Evolutionary conservation across 2,888 invertebrate genomes (phyloP), one percentile per base, ranked within the genome.

Genomic region (Caradrina clavipalpis): DNA sequence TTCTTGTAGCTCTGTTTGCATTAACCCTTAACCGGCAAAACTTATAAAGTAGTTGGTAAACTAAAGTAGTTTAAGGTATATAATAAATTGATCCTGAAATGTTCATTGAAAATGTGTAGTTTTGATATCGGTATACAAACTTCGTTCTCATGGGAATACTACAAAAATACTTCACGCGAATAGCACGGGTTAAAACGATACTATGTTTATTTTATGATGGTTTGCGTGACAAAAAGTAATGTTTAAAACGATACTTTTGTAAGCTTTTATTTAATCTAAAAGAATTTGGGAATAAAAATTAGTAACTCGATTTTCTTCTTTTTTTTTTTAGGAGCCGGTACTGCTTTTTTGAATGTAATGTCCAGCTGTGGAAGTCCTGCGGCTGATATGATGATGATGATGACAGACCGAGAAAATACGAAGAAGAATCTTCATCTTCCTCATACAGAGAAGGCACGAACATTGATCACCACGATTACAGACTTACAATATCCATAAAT

Each of bases 21-120:
- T 13, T 39, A n/a, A 19, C 2, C 26, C 42, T 45, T 6, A 59
- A 49, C n/a, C 11, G 31, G 45, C 4, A 31, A 21, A 69, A 42
- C 15, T 17, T 15, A 56, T 8, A 50, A 55, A 68, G 19, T 50
- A 11, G 13, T 55, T 50, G n/a, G 0, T 31, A 69, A 69, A 58
- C 42, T 15, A 42, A 51, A 67, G 5, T 17, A n/a, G 11, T 69
- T 31, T 17, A 42, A 42, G 42, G 26, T 21, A 8, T 42, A 15
- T 42, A 21, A 4, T 49, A 68, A 31, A 67, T 68, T 21, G 39
- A 42, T 56, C 2, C 39, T 42, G 26, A 67, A 67, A 67, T 68
- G 50, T 57, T 68, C 50, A 42, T 19, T 69, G 22, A 19, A 45
- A 35, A 35, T 45, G 17, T 17, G 0, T 35, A 53, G 35, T 69